phyloP scores from a whole-genome alignment of 2,113 vertebrate genomes.

The Oriolus oriolus region DNA sequence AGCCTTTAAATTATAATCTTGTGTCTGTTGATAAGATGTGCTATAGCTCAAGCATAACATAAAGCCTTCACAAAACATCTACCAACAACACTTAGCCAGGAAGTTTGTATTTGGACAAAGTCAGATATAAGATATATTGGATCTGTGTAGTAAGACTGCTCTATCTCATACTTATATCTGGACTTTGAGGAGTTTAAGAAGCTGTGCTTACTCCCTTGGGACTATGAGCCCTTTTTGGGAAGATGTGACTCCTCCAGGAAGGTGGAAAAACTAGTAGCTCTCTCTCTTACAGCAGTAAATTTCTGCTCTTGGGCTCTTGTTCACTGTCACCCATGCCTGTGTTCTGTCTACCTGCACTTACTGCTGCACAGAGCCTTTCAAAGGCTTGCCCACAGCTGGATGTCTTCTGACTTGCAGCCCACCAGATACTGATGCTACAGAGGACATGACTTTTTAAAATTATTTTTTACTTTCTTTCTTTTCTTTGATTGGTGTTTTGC shows the following conservation, averaged over 20 bases:
- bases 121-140: background rate
- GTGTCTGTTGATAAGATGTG: background rate
- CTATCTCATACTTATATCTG: background rate
- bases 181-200: background rate
- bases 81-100: rapidly evolving
- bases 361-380: background rate
- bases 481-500: background rate
- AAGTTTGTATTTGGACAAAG: background rate
- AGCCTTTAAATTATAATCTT: background rate
- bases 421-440: background rate
- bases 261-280: background rate
- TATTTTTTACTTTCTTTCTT: background rate
- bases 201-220: background rate
- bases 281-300: background rate
- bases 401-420: background rate
- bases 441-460: background rate
- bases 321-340: background rate
- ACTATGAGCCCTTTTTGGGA: background rate
- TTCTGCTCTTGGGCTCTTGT: background rate
- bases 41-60: background rate
- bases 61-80: background rate
- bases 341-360: background rate
- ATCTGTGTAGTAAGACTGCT: background rate
- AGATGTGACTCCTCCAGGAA: background rate
- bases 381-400: background rate